phyloP scores from a whole-genome alignment of 2,113 vertebrate genomes.

The Ciconia boyciana region DNA sequence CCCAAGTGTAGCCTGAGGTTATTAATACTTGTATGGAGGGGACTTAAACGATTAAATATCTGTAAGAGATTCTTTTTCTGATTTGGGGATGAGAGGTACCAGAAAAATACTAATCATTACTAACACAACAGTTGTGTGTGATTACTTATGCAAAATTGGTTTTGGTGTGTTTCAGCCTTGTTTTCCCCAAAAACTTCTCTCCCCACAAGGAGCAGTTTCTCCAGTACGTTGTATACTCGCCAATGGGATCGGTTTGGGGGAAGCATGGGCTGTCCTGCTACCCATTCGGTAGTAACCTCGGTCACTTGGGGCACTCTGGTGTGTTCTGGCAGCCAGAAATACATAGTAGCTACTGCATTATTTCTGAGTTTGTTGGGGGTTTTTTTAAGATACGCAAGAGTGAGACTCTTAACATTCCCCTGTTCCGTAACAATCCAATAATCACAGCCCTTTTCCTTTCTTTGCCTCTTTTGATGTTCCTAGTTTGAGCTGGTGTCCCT shows the following conservation, averaged over 20 bases:
- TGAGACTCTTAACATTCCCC: conserved; percentile 22
- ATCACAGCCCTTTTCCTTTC: conserved; percentile 61
- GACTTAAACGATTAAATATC: not conserved
- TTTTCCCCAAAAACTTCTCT: not conserved
- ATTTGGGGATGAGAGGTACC: not conserved
- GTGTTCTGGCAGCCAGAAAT: not conserved
- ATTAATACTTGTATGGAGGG: not conserved
- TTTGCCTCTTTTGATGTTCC: conserved; percentile 67
- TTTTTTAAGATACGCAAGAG: not conserved
- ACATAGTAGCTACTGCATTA: not conserved
- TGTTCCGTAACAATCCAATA: conserved; percentile 55
- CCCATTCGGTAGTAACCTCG: rapidly evolving
- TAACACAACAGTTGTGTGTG: not conserved
- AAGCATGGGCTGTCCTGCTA: not conserved
- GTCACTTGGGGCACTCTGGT: not conserved
- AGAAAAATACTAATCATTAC: not conserved
- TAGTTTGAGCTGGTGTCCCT: conserved; percentile 95
- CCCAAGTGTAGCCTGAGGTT: not conserved
- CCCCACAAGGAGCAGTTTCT: not conserved
- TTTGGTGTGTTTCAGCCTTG: not conserved
- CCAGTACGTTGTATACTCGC: rapidly evolving
- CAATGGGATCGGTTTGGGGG: rapidly evolving
- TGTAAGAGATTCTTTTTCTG: not conserved
- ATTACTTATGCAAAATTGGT: not conserved
- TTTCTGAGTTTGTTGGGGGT: not conserved